These are phyloP conservation scores for Catocala fraxini DNA, from an alignment of 2,888 invertebrate species.

Conservation along the genomic window DNA sequence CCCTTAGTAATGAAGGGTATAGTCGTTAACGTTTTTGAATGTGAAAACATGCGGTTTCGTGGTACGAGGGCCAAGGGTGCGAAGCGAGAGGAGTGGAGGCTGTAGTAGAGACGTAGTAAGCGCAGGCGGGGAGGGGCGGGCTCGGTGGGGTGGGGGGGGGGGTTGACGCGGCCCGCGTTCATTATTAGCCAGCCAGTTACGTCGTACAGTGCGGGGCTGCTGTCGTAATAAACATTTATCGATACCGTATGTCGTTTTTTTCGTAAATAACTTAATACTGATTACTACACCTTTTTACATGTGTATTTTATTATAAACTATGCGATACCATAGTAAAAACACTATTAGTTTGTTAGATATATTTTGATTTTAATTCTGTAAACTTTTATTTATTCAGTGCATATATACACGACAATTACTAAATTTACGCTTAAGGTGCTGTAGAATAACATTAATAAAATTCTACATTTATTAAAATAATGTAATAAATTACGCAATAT, in stretches of 20 bases:
- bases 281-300: not conserved
- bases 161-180: slow-evolving; percentile 59
- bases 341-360: no score
- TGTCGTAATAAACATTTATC: slow-evolving; percentile 8
- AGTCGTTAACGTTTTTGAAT: slow-evolving; percentile 14
- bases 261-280: not conserved
- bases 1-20: slow-evolving; percentile 1
- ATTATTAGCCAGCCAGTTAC: slow-evolving; percentile 66
- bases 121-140: slow-evolving; percentile 51
- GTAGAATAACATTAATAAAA: no score
- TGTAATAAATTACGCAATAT: no score
- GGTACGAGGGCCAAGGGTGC: slow-evolving; percentile 61
- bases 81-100: slow-evolving; percentile 64
- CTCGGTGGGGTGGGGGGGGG: slow-evolving; percentile 37
- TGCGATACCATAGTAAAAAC: no score
- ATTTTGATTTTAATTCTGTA: no score
- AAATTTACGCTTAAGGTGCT: no score
- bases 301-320: not conserved
- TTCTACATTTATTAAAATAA: no score
- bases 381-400: no score
- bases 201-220: slow-evolving; percentile 30
- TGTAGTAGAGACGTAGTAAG: slow-evolving; percentile 78
- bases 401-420: no score
- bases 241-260: not conserved
- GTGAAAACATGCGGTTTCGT: slow-evolving; percentile 44